Evolutionary conservation across 2,113 vertebrate genomes (phyloP).

Genomic region (Limnothrissa miodon): DNA sequence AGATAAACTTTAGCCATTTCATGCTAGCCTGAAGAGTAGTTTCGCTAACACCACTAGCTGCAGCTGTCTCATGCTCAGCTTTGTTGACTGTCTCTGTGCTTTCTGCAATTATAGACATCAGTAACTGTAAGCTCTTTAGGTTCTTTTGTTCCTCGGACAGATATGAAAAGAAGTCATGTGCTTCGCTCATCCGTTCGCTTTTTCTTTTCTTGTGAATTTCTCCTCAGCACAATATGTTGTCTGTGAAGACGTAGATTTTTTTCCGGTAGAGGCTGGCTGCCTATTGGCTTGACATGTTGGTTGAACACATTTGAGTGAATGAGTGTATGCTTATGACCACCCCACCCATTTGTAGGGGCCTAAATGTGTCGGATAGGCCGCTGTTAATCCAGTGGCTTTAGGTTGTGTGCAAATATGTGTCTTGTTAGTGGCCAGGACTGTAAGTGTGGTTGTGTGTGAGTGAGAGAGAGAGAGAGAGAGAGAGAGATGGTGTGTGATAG

Average conservation of each 20-base stretch:
- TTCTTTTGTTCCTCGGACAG: not conserved
- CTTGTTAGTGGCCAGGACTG: conserved; percentile 15
- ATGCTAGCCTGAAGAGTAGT: not conserved
- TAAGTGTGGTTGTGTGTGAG: conserved; percentile 1
- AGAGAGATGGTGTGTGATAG: too few relatives aligned
- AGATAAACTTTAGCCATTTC: not conserved
- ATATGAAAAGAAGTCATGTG: not conserved
- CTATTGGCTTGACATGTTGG: conserved; percentile 9
- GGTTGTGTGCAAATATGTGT: not conserved
- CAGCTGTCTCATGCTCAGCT: not conserved
- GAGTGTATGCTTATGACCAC: not conserved
- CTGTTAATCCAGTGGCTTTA: conserved; percentile 7
- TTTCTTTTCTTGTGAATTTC: not conserved
- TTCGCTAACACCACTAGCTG: not conserved
- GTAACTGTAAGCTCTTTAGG: not conserved
- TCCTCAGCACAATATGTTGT: not conserved
- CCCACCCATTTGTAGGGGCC: not conserved
- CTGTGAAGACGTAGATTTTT: not conserved
- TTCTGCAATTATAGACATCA: not conserved
- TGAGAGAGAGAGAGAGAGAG: not conserved
- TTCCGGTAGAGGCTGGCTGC: not conserved
- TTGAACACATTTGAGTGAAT: conserved; percentile 1
- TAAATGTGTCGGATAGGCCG: not conserved
- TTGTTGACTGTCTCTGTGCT: not conserved
- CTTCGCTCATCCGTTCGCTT: not conserved